Evolutionary conservation across 2,113 vertebrate species (phyloP).

Genomic region (Elephantulus edwardii): DNA sequence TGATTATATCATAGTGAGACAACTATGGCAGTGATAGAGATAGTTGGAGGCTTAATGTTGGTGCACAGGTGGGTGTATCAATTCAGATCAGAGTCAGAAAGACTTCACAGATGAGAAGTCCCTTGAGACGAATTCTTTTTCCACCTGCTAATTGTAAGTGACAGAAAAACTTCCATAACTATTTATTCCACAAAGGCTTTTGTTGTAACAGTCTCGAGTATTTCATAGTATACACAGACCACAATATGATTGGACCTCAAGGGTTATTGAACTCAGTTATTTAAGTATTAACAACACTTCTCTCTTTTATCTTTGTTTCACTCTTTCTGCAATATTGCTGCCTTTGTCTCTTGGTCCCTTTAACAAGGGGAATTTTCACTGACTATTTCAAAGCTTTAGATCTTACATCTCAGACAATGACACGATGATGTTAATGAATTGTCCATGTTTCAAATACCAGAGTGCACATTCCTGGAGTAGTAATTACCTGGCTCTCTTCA

Average conservation of each 20-base stretch:
- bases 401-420: background rate
- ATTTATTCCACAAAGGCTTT: background rate
- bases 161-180: background rate
- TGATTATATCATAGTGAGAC: background rate
- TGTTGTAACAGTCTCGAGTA: background rate
- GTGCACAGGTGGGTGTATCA: background rate
- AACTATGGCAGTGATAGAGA: rapidly evolving
- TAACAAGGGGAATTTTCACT: background rate
- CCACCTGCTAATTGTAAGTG: background rate
- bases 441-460: background rate
- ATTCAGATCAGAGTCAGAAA: background rate
- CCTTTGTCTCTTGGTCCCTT: background rate
- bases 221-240: background rate
- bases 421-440: background rate
- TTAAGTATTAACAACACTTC: background rate
- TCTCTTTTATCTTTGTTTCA: background rate
- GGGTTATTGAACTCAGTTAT: background rate
- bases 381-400: background rate
- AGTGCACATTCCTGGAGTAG: background rate
- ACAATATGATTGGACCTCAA: background rate
- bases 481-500: background rate
- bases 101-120: background rate
- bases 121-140: background rate
- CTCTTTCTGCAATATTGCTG: background rate
- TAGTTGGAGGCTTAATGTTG: background rate